Base-by-base conservation (phyloP, 2,797 vertebrate genomes). In the Sebastiscus tertius region DNA sequence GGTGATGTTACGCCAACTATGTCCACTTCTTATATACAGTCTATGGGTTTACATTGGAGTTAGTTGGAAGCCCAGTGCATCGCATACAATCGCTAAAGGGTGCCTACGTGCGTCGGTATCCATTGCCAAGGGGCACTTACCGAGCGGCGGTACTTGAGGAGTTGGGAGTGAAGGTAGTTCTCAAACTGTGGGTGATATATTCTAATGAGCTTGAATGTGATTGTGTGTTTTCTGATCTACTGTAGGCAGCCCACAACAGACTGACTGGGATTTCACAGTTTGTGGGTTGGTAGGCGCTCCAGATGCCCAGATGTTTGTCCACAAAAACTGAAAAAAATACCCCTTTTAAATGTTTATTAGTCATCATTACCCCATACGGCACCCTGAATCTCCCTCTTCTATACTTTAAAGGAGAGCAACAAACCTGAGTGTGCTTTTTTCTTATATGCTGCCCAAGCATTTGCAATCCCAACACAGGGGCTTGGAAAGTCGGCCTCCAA, bases 401-500 rank as follows among this genome's bases (percentile, higher is more conserved):
- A 24, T 65, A 66, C 60, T 81, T 54, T 26, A 59, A 72, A 75
- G 24, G 46, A 85, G 18, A 83, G 46, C 68, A 69, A 58, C 62
- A 82, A 52, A 60, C 33, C 65, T 56, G 76, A 77, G 66, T 49
- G 59, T 68, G 66, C 83, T 89, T 88, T 90, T 90, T 85, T 86
- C 54, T 56, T 80, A 70, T 85, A 85, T 82, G 55, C 79, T 83
- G 82, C 86, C 86, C 84, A 93, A 84, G 81, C 81, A 82, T 89
- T 87, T 83, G 80, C 87, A 90, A 89, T 91, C 90, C 85, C 80
- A 87, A 84, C 74, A 80, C 82, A 87, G 81, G 60, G 78, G 81
- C 67, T 89, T 69, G 74, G 82, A 93, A 85, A 93, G 87, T 83
- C 81, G 1, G 87, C 73, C 87, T 92, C 87, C 86, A 89, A 81